phyloP scores from a whole-genome alignment of 2,888 invertebrate genomes.

The Rhimphoctona megacephalus region DNA sequence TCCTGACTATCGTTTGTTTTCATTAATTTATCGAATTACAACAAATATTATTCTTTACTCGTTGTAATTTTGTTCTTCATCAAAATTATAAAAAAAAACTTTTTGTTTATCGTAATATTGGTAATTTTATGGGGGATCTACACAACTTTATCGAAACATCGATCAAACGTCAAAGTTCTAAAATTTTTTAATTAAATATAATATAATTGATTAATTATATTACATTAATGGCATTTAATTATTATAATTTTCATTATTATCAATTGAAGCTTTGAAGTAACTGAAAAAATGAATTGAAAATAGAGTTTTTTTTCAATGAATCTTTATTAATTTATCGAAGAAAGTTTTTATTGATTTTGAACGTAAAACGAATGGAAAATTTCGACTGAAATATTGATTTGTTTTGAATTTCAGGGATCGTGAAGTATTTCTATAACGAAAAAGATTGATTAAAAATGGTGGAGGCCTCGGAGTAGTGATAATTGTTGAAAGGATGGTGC shows the following conservation, averaged over 20 bases:
- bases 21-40: not conserved
- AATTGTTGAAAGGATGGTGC: conserved; percentile 19
- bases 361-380: not conserved
- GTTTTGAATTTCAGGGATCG: not conserved
- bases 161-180: no score
- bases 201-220: no score
- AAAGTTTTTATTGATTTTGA: not conserved
- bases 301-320: not conserved
- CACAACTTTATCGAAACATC: no score
- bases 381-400: not conserved
- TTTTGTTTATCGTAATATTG: not conserved
- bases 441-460: not conserved
- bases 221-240: not conserved
- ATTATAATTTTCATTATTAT: not conserved
- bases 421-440: not conserved
- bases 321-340: not conserved
- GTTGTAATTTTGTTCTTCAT: not conserved
- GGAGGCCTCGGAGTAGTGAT: conserved; percentile 17
- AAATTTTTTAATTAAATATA: no score
- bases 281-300: not conserved
- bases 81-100: not conserved
- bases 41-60: not conserved
- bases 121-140: no score
- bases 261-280: not conserved
- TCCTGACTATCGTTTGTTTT: not conserved